Conservation (phyloP, 2,888 invertebrate species). For the Acanthopleura granulata region DNA sequence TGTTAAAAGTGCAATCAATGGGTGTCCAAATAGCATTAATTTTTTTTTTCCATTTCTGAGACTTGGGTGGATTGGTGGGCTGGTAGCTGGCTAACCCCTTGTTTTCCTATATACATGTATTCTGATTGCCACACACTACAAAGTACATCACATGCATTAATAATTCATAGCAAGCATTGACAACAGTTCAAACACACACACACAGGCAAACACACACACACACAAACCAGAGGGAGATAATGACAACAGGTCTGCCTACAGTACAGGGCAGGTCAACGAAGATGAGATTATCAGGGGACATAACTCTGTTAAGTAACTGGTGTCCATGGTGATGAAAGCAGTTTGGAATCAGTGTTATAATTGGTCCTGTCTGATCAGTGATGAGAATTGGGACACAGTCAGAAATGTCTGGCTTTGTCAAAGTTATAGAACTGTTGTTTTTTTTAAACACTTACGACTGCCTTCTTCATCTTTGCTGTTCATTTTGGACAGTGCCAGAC, state of each 20-base stretch:
- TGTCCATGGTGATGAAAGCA: background rate
- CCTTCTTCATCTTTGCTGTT: conserved; percentile 54
- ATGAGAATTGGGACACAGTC: background rate
- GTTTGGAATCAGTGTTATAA: too few relatives aligned
- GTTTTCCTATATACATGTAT: too few relatives aligned
- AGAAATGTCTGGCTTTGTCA: too few relatives aligned
- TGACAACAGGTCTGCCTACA: conserved; percentile 6
- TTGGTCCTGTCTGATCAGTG: background rate
- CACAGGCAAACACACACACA: background rate
- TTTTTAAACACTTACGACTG: background rate
- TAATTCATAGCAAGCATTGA: too few relatives aligned
- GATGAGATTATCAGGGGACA: background rate
- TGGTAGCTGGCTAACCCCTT: too few relatives aligned
- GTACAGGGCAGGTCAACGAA: too few relatives aligned
- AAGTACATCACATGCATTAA: too few relatives aligned
- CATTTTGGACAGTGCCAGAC: conserved; percentile 50
- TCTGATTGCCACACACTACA: too few relatives aligned
- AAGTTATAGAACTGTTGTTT: background rate
- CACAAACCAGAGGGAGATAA: conserved; percentile 13
- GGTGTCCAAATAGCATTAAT: too few relatives aligned
- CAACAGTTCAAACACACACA: background rate
- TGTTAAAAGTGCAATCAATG: too few relatives aligned
- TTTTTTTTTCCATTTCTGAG: too few relatives aligned
- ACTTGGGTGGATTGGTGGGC: too few relatives aligned
- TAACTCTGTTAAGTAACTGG: conserved; percentile 7